Base-by-base conservation (phyloP, 2,113 vertebrate genomes). In the Alligator mississippiensis region DNA sequence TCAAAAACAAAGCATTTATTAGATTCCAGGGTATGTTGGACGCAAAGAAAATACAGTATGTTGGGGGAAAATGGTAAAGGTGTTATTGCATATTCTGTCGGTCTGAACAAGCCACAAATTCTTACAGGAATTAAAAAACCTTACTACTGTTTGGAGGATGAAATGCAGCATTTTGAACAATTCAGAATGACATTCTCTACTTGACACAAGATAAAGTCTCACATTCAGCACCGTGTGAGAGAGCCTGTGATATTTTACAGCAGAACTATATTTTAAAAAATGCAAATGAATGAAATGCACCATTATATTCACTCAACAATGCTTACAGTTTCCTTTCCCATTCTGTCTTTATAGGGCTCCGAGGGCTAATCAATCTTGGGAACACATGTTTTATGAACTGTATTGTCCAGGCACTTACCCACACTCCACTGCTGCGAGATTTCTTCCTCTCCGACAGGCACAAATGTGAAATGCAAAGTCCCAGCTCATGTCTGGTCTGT, bases 381-480 rank as follows among this genome's bases (percentile, higher is more conserved):
- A 99, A 99, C 98, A 99, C 99, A 2, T 99, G 99, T 98, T 99
- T 99, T 98, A 99, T 99, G 99, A 99, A 99, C 98, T 99, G 99
- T 97, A 99, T 99, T 77, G 99, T 99, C 87, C 99, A 99, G 98
- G 99, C 99, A 80, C 98, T 99, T 95, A 99, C 99, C 87, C 99
- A 99, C 98, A 99, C 99, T 11, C 99, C 99, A 17, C 98, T 99
- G 93, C 98, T 99, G 96, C 98, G 99, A 70, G 99, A 99, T 97
- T 99, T 99, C 98, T 99, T 99, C 98, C 99, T 99, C 94, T 99
- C 99, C 1, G 99, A 99, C 98, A 97, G 99, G 98, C 99, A 99
- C 98, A 98, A 99, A 98, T 99, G 99, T 95, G 99, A 99, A 98
- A 99, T 99, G 99, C 99, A 99, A 98, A 99, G 99, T 97, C 98